Evolutionary conservation across 2,797 vertebrate genomes (phyloP).

Genomic region (Syndactyla subalaris): DNA sequence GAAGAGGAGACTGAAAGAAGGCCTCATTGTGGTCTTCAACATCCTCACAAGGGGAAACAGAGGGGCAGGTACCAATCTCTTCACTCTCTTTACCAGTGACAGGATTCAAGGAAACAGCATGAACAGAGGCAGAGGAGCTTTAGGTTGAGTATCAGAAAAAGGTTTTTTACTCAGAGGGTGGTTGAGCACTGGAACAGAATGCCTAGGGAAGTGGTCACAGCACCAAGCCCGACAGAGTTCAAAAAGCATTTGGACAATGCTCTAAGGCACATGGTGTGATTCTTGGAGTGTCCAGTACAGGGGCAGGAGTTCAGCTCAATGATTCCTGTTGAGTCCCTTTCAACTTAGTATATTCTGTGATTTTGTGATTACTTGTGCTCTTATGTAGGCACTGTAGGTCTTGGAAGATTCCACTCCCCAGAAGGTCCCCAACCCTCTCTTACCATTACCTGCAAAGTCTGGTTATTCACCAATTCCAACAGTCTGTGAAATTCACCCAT

Average conservation of each 20-base stretch:
- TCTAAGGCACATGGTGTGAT: background rate
- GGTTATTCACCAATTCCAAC: background rate
- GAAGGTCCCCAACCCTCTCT: background rate
- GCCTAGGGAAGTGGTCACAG: background rate
- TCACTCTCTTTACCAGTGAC: background rate
- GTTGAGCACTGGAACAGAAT: background rate
- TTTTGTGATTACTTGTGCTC: background rate
- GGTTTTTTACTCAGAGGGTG: background rate
- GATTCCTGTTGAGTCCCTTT: background rate
- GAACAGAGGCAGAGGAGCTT: background rate
- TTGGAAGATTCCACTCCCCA: background rate
- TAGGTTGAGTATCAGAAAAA: background rate
- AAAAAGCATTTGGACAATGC: background rate
- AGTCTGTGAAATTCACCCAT: background rate
- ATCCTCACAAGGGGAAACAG: rapidly evolving
- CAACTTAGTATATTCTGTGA: background rate
- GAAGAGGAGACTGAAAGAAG: background rate
- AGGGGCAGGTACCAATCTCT: background rate
- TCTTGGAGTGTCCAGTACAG: background rate
- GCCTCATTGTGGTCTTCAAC: background rate
- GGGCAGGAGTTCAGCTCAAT: background rate
- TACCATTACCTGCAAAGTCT: background rate
- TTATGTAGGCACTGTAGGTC: background rate
- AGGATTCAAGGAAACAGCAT: background rate
- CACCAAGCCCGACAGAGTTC: background rate